Base-by-base conservation (phyloP, 1,140 invertebrate species). In the Drosophila hydei region DNA sequence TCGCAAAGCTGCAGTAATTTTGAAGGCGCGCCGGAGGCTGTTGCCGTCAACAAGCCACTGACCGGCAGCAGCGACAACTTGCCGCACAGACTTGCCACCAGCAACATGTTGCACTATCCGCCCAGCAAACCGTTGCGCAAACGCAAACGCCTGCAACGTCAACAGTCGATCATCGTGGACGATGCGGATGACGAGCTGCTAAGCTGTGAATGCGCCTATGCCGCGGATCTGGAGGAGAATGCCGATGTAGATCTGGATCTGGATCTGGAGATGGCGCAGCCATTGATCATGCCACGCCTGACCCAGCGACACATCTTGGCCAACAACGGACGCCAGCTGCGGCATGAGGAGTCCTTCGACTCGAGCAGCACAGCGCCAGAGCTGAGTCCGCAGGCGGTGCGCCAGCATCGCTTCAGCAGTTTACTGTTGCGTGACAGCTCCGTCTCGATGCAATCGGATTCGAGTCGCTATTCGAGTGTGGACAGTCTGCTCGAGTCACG, bases 391-490 rank as follows among this genome's bases (percentile, higher is more conserved):
- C 68, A 77, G 42, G 55, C 78, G 0, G 65, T 72, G 54, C 79
- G 89, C 0, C 85, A 87, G 14, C 83, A 77, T 62, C 61, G 79
- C 8, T 87, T 88, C 14, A 76, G 72, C 23, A 78, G 60, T 0
- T 21, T 83, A 25, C 71, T 94, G 54, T 91, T 90, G 2, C 92
- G 94, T 12, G 94, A 94, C 72, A 92, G 92, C n/a, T 85, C 80
- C 51, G 72, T 94, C 0, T 94, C 94, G 12, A 79, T 94, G 38
- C 94, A 95, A 70, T 95, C 94, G 18, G 94, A 95, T 74, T 94
- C 94, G 25, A 95, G 95, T 75, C 94, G 94, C 52, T 95, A 94
- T 67, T 95, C 94, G 51, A 95, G 95, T 80, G 94, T 96, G 12
- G 95, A 96, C 87, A 95, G 94, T 65, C 84, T 95, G 58, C 87